phyloP scores from a whole-genome alignment of 2,113 vertebrate genomes.

The Tupaia tana region DNA sequence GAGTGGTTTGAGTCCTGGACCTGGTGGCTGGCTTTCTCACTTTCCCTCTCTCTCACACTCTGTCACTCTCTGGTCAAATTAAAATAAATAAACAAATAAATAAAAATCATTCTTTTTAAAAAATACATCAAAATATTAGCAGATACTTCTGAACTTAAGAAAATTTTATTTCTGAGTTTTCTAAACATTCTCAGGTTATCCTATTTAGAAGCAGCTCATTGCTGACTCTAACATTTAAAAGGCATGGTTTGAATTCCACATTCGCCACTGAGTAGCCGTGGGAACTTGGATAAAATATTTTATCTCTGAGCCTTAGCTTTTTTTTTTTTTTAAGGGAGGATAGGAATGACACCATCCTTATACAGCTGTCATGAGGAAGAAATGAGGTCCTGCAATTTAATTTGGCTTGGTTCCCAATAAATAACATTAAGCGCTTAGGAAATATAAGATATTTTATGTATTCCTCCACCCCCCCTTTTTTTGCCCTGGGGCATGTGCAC shows the following conservation, averaged over 20 bases:
- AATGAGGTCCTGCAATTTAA: background rate
- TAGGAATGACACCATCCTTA: background rate
- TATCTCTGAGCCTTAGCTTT: background rate
- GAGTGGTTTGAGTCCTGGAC: no score
- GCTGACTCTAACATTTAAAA: background rate
- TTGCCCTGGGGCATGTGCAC: no score
- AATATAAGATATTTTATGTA: background rate
- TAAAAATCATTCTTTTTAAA: background rate
- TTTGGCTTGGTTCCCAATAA: background rate
- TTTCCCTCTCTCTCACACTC: no score
- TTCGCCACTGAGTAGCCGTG: background rate
- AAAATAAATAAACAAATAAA: no score
- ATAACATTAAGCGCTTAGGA: background rate
- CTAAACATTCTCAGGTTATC: slow-evolving; percentile 18
- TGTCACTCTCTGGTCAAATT: no score
- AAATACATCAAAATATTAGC: background rate
- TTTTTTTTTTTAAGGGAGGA: slow-evolving; percentile 9
- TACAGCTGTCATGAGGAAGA: background rate
- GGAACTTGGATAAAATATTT: slow-evolving; percentile 12
- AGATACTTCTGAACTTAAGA: background rate
- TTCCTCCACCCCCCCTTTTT: background rate
- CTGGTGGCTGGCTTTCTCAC: no score
- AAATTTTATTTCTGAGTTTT: slow-evolving; percentile 43
- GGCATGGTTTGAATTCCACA: slow-evolving; percentile 13
- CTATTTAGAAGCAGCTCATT: background rate